Percentiles rank a stretch among this genome's conserved stretches.
Conservation (phyloP, 2,113 vertebrate species). For the Oncorhynchus tshawytscha region DNA sequence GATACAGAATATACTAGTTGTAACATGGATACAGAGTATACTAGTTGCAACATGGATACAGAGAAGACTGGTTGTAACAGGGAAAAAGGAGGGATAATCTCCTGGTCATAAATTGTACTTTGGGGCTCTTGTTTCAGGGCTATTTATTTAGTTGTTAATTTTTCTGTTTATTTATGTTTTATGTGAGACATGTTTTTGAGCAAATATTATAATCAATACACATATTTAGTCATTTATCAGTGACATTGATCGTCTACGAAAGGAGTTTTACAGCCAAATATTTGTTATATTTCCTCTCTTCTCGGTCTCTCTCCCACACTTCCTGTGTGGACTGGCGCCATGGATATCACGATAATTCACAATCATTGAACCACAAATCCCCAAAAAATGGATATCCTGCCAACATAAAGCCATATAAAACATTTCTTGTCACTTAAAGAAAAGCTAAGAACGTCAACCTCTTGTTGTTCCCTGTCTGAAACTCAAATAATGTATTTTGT, state of each 20-base stretch:
- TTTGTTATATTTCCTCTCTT: neutral
- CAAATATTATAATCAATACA: neutral
- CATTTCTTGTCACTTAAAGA: neutral
- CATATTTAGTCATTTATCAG: neutral
- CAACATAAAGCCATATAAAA: too few species aligned
- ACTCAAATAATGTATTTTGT: neutral
- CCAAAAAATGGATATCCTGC: too few species aligned
- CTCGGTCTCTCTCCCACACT: neutral
- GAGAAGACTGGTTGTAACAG: too few species aligned
- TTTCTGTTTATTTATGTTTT: too few species aligned
- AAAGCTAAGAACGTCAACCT: neutral
- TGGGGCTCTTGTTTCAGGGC: neutral
- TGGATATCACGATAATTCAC: conserved; percentile 6
- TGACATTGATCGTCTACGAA: neutral
- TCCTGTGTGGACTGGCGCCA: neutral
- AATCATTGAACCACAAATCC: neutral
- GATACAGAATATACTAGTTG: too few species aligned
- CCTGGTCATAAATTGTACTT: neutral
- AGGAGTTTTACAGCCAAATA: neutral
- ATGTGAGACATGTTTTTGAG: neutral
- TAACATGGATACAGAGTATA: too few species aligned
- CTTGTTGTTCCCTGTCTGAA: too few species aligned
- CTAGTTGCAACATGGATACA: too few species aligned
- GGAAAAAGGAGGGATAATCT: neutral
- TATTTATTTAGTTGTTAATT: neutral